These are phyloP conservation scores for Entomyzon cyanotis DNA, from an alignment of 2,113 vertebrate genomes.

Conservation along the genomic window DNA sequence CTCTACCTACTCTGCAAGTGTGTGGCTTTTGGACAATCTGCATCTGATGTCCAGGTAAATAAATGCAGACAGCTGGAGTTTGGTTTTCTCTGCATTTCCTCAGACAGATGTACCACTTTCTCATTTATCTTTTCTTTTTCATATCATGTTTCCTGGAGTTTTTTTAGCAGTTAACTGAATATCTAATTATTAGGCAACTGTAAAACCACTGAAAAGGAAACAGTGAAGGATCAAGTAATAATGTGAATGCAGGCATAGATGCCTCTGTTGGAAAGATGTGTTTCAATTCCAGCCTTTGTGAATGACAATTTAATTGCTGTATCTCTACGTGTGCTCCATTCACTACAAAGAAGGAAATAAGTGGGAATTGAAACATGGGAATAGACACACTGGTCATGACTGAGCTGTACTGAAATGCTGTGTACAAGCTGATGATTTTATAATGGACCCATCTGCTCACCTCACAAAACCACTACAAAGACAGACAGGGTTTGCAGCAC, in stretches of 20 bases:
- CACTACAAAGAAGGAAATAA: slow-evolving; percentile 38
- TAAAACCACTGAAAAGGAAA: slow-evolving; percentile 2
- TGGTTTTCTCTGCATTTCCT: not conserved
- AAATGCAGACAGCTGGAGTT: not conserved
- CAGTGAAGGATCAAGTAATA: slow-evolving; percentile 24
- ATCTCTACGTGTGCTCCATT: not conserved
- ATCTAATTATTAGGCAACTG: not conserved
- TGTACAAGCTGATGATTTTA: slow-evolving; percentile 38
- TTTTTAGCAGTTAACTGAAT: not conserved
- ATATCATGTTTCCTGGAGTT: not conserved
- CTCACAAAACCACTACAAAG: slow-evolving; percentile 21
- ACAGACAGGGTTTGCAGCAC: not conserved
- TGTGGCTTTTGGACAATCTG: not conserved
- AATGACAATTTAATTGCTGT: slow-evolving; percentile 37
- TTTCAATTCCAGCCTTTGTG: slow-evolving; percentile 5
- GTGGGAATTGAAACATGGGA: slow-evolving; percentile 32
- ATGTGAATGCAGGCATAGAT: not conserved
- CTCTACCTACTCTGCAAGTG: not conserved
- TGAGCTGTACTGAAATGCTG: not conserved
- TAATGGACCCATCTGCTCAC: slow-evolving; percentile 28
- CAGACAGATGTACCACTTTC: not conserved
- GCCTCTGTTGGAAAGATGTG: not conserved
- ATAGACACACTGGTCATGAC: slow-evolving; percentile 5
- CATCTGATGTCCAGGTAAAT: not conserved
- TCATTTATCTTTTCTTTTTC: not conserved